Base-by-base conservation (phyloP, 2,888 invertebrate genomes). In the Drosophila pegasa region DNA sequence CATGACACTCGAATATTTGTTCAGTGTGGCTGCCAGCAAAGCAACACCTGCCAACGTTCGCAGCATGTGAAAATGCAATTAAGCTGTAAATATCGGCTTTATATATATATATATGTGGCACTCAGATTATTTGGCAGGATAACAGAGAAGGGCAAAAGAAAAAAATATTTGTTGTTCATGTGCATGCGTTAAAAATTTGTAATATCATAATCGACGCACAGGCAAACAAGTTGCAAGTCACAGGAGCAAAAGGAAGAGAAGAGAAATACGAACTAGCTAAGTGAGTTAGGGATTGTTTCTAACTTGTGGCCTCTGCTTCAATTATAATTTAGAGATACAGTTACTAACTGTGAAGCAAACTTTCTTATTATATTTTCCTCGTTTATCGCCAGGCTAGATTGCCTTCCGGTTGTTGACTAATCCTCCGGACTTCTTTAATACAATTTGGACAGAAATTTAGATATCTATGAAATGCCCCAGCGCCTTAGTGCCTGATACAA, bases 61-160 rank as follows among this genome's bases (percentile, higher is more conserved):
- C 85, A 88, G 59, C 71, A 83, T 85, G 88, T 87, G 83, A 87
- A 84, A 87, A 82, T 75, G 86, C 89, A 84, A 84, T 84, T 84
- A 84, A 84, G 79, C 85, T 82, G 88, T 73, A 75, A 75, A 78
- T 70, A 63, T 62, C 56, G 38, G 25, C 8, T 58, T 40, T 41
- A 22, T 47, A n/a, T 25, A 8, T 1, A 25, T 45, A 7, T 16
- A 31, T 48, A 54, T 37, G 8, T 40, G 27, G 40, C 41, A 55
- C 40, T 20, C 58, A 40, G 68, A 74, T 67, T 69, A 41, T 37
- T 62, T 56, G 51, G 40, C 25, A 43, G 52, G 55, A 38, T 45
- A 61, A 37, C 56, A 47, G 57, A 54, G 55, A 18, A 7, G 51
- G 57, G 52, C 51, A 22, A 31, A 55, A 54, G 14, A 20, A 22